phyloP scores from a whole-genome alignment of 2,797 vertebrate species.

The Sphaeramia orbicularis region DNA sequence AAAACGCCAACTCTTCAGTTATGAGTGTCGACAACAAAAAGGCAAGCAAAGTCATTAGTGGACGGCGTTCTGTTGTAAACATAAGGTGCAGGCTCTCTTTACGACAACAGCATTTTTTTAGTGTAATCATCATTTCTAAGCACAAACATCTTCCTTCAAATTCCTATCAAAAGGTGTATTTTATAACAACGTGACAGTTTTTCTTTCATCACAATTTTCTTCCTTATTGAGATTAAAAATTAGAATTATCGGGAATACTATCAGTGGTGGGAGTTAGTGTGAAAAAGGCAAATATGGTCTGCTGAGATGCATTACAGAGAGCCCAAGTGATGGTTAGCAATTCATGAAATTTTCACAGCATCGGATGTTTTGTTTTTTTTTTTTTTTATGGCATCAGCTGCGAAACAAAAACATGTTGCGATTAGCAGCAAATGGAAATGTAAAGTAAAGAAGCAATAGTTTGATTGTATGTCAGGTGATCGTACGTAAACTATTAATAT shows the following conservation, averaged over 20 bases:
- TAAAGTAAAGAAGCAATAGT: constrained; percentile 57
- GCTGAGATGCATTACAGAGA: constrained; percentile 31
- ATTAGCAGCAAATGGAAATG: constrained; percentile 53
- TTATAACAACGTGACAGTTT: neutral
- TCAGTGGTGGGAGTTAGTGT: constrained; percentile 6
- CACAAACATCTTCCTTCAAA: constrained; percentile 9
- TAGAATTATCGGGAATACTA: neutral
- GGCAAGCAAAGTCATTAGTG: constrained; percentile 57
- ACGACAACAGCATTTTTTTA: constrained; percentile 67
- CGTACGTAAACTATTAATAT: constrained; percentile 48
- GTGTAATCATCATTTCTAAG: constrained; percentile 46
- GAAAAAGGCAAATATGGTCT: constrained; percentile 8
- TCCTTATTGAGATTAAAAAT: constrained; percentile 10
- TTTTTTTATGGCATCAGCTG: neutral
- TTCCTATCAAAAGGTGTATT: neutral
- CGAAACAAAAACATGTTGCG: constrained; percentile 10
- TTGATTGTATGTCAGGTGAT: constrained; percentile 49
- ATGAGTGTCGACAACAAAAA: constrained; percentile 53
- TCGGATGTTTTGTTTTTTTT: constrained; percentile 20
- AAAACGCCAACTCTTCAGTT: constrained; percentile 28
- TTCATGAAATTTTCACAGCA: constrained; percentile 41
- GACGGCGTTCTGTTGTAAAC: constrained; percentile 64
- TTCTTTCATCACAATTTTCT: neutral
- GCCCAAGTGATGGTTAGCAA: neutral
- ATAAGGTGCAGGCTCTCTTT: constrained; percentile 87